Evolutionary conservation across 2,888 invertebrate species (phyloP).

Genomic region (Drosophila diplacantha): DNA sequence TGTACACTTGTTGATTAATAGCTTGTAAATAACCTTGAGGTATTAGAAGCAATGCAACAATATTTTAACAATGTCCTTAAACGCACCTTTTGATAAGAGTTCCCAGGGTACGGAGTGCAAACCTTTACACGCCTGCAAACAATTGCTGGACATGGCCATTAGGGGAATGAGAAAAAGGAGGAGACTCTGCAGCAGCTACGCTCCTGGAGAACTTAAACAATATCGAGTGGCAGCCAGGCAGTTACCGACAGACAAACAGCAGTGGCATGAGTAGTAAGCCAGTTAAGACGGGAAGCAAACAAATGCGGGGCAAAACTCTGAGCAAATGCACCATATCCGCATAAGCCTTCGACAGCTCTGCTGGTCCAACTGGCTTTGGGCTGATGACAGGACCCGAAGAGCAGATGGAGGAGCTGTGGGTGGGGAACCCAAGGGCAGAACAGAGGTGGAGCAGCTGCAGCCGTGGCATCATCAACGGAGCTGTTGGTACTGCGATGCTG

Average conservation of each 20-base stretch:
- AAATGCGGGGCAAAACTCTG: conserved; percentile 55
- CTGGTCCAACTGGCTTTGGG: conserved; percentile 35
- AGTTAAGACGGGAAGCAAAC: conserved; percentile 66
- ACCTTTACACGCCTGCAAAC: conserved; percentile 43
- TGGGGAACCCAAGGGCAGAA: background rate
- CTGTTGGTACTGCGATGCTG: conserved; percentile 32
- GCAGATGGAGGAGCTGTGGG: background rate
- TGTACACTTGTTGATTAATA: background rate
- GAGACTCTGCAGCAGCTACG: background rate
- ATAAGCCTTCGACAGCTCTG: conserved; percentile 68
- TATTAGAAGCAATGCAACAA: background rate
- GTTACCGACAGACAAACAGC: conserved; percentile 35
- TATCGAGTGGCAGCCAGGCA: conserved; percentile 33
- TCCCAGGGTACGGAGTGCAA: background rate
- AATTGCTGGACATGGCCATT: conserved; percentile 41
- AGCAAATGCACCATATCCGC: conserved; percentile 69
- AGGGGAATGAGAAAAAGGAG: conserved; percentile 4
- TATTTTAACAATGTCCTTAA: too few relatives aligned
- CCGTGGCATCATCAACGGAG: conserved; percentile 52
- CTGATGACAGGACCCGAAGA: conserved; percentile 44
- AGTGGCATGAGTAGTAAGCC: conserved; percentile 55
- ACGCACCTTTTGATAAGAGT: too few relatives aligned
- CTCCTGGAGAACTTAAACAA: conserved; percentile 39
- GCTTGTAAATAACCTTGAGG: background rate
- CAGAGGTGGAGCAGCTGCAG: conserved; percentile 40